Conservation (phyloP, 35 echinoderm and acorn worm species). For the Anneissia japonica region DNA sequence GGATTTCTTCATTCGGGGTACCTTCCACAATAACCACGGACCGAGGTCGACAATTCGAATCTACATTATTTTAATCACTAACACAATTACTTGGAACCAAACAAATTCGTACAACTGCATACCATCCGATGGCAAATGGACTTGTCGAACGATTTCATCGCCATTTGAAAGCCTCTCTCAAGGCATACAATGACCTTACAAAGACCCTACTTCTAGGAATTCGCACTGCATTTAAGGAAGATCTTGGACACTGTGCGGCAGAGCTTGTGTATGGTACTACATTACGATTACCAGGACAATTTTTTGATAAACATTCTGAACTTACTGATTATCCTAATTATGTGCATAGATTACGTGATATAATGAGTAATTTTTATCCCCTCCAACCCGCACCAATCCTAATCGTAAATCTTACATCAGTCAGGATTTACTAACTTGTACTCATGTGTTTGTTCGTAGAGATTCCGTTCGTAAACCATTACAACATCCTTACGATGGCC, state of each 20-base stretch:
- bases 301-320: background rate
- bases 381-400: too few relatives aligned
- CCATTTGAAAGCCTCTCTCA: conserved; percentile 52
- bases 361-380: too few relatives aligned
- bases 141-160: conserved; percentile 48
- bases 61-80: conserved; percentile 18
- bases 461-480: too few relatives aligned
- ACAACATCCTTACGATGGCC: too few relatives aligned
- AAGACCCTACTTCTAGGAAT: conserved; percentile 30
- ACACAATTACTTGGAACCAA: too few relatives aligned
- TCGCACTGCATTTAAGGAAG: conserved; percentile 21
- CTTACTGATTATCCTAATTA: too few relatives aligned
- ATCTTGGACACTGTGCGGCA: conserved; percentile 26
- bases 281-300: conserved; percentile 37
- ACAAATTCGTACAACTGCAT: too few relatives aligned
- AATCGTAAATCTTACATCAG: too few relatives aligned
- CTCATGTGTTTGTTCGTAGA: too few relatives aligned
- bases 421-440: too few relatives aligned
- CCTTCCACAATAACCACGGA: conserved; percentile 17
- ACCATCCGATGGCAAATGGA: conserved; percentile 25
- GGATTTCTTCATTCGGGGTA: conserved; percentile 11
- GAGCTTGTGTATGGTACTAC: conserved; percentile 52
- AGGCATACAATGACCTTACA: background rate
- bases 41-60: conserved; percentile 19
- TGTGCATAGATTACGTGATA: too few relatives aligned